A percentile compares a stretch with the other conserved stretches of the same genome.
These are phyloP conservation scores for Euzophera pinguis DNA, from an alignment of 2,888 invertebrate genomes.

Conservation along the genomic window DNA sequence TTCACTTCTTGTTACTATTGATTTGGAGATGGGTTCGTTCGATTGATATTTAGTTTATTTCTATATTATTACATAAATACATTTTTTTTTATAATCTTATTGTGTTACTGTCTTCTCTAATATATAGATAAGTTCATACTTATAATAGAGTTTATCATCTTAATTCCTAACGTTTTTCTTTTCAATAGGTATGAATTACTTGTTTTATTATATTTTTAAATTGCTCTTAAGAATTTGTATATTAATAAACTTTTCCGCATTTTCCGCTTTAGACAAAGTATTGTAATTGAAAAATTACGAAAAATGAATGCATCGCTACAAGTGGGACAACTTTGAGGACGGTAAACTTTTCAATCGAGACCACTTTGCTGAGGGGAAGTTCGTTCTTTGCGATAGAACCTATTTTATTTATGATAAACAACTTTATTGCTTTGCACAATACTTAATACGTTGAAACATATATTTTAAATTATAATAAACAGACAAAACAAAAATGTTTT, in stretches of 20 bases:
- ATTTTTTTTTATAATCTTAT: too few relatives aligned
- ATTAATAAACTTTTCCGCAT: conserved; percentile 38
- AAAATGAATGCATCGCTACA: conserved; percentile 41
- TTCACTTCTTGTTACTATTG: too few relatives aligned
- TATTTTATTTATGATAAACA: conserved; percentile 46
- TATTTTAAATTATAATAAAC: too few relatives aligned
- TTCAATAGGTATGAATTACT: too few relatives aligned
- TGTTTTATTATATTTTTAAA: neutral
- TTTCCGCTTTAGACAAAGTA: conserved; percentile 26
- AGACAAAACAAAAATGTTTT: too few relatives aligned
- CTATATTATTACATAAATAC: too few relatives aligned
- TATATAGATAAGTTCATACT: too few relatives aligned
- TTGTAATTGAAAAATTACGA: conserved; percentile 27
- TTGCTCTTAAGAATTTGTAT: conserved; percentile 29
- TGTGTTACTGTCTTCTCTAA: too few relatives aligned
- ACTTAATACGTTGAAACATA: neutral
- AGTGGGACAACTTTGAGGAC: conserved; percentile 20
- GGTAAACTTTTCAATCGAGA: conserved; percentile 55
- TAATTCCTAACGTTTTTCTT: too few relatives aligned
- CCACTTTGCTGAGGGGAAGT: conserved; percentile 47
- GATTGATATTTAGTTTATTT: too few relatives aligned
- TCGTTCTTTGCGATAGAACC: conserved; percentile 48
- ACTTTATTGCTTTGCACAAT: conserved; percentile 7
- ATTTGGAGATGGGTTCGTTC: too few relatives aligned
- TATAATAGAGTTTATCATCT: too few relatives aligned